Conservation (phyloP, 2,113 vertebrate species). For the Azemiops feae region DNA sequence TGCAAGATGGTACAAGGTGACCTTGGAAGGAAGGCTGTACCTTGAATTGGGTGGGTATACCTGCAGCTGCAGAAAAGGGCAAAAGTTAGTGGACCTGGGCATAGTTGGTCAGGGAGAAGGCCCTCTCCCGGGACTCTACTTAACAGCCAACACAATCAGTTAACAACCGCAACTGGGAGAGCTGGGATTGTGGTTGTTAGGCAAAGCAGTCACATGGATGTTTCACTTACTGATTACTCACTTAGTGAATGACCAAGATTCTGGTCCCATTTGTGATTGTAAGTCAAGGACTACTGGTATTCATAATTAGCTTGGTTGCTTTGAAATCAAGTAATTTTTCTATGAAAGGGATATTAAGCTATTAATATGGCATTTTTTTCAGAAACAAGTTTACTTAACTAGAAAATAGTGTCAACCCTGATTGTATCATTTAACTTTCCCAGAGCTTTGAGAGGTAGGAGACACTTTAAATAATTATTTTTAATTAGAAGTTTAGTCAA, state of each 20-base stretch:
- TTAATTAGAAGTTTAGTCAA: not conserved
- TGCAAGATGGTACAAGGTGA: not conserved
- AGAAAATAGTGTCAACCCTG: not conserved
- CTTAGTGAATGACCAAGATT: not conserved
- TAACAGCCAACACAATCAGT: not conserved
- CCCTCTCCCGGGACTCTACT: not conserved
- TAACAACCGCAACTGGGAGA: not conserved
- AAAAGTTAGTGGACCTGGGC: not conserved
- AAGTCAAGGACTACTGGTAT: not conserved
- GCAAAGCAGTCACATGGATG: not conserved
- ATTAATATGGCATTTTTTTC: not conserved
- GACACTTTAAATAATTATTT: not conserved
- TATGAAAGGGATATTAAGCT: no score
- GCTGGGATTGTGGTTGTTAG: not conserved
- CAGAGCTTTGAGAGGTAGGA: not conserved
- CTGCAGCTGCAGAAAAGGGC: not conserved
- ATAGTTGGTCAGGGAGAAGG: not conserved
- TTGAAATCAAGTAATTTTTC: accelerated
- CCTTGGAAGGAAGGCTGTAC: not conserved
- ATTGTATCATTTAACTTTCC: not conserved
- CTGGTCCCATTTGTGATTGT: not conserved
- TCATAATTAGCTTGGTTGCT: not conserved
- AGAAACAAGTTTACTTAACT: not conserved
- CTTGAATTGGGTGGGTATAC: not conserved
- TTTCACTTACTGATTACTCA: not conserved